Evolutionary conservation across 2,888 invertebrate species (phyloP).

Genomic region (Dyspetes luteomarginatus): DNA sequence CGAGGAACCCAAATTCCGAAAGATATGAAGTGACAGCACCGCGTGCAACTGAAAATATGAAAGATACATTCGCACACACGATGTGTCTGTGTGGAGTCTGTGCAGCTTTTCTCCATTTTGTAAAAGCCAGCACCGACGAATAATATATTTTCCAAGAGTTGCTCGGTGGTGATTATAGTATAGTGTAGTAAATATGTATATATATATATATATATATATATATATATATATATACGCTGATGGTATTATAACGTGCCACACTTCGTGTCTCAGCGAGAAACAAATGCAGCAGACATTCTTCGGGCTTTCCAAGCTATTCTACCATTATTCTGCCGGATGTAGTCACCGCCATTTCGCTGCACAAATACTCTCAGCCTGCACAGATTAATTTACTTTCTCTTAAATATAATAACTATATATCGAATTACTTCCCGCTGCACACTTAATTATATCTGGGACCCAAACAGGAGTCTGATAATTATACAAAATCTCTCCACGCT

Average conservation of each 20-base stretch:
- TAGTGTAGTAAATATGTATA: slow-evolving; percentile 7
- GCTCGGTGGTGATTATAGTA: background rate
- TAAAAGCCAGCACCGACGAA: slow-evolving; percentile 5
- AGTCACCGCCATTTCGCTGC: slow-evolving; percentile 20
- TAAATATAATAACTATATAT: slow-evolving; percentile 33
- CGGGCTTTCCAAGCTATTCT: slow-evolving; percentile 25
- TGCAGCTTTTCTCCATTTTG: too few relatives aligned
- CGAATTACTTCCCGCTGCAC: slow-evolving; percentile 35
- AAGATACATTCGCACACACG: too few relatives aligned
- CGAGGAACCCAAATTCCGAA: too few relatives aligned
- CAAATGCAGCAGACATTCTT: slow-evolving; percentile 50
- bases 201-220: too few relatives aligned
- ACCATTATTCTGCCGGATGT: slow-evolving; percentile 21
- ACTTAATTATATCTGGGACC: slow-evolving; percentile 11
- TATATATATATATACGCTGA: too few relatives aligned
- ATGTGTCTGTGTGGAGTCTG: too few relatives aligned
- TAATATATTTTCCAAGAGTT: slow-evolving; percentile 45
- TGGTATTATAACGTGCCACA: slow-evolving; percentile 23
- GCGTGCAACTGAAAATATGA: too few relatives aligned
- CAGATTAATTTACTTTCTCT: slow-evolving; percentile 53
- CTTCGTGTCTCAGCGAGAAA: slow-evolving; percentile 29
- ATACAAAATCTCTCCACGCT: slow-evolving; percentile 37
- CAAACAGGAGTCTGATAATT: slow-evolving; percentile 43
- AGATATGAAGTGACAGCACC: too few relatives aligned
- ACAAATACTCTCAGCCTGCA: slow-evolving; percentile 6